phyloP scores from a whole-genome alignment of 1,140 invertebrate genomes.

The Metopolophium dirhodum region DNA sequence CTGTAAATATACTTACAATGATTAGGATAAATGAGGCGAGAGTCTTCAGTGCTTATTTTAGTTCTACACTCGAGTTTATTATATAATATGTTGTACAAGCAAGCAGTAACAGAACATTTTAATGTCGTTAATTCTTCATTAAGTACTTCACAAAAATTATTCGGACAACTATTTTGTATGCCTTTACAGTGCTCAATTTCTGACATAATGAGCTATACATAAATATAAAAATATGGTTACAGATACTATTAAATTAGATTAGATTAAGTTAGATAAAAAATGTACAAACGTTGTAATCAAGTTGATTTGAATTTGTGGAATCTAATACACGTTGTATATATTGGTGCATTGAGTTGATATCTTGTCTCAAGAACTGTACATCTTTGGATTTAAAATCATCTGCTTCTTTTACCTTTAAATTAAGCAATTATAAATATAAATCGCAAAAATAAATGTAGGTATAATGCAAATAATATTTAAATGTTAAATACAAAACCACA shows the following conservation, averaged over 20 bases:
- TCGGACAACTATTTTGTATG: not conserved
- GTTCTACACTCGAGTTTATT: conserved; percentile 30
- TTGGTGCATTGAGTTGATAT: not conserved
- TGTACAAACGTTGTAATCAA: conserved; percentile 43
- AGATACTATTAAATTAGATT: not conserved
- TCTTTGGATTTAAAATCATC: conserved; percentile 17
- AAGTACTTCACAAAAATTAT: not conserved
- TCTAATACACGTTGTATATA: conserved; percentile 24
- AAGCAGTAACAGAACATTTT: conserved; percentile 18
- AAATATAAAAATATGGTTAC: not conserved
- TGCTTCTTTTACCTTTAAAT: conserved; percentile 9
- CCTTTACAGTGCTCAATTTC: conserved; percentile 37
- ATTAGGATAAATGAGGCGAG: not conserved
- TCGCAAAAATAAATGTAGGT: not conserved
- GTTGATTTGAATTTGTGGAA: not conserved
- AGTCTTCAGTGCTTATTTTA: conserved; percentile 19
- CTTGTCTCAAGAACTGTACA: conserved; percentile 22
- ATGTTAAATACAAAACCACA: not conserved
- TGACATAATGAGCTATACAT: conserved; percentile 36
- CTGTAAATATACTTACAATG: conserved; percentile 21
- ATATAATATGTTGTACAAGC: conserved; percentile 28
- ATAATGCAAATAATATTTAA: not conserved
- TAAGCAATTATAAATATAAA: not conserved
- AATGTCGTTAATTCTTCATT: not conserved
- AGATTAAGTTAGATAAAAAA: not conserved